These are phyloP conservation scores for Halcyon senegalensis DNA, from an alignment of 2,113 vertebrate species.

Conservation along the genomic window DNA sequence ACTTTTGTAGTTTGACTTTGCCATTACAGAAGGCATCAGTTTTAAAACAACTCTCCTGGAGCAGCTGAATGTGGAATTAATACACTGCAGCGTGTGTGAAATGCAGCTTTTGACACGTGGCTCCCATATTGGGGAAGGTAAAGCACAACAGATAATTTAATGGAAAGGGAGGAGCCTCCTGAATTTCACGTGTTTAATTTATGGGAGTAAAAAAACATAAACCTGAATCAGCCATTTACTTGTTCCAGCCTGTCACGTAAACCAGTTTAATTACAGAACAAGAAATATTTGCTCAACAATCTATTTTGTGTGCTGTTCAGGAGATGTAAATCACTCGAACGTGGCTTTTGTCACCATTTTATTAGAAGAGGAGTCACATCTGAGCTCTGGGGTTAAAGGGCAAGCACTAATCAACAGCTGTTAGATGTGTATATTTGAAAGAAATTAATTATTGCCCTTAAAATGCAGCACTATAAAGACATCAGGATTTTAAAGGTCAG, in stretches of 20 bases:
- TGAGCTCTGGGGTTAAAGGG: neutral
- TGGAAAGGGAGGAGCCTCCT: neutral
- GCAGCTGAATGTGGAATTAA: neutral
- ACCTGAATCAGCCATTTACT: neutral
- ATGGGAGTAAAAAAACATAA: neutral
- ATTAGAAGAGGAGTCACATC: neutral
- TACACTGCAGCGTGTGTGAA: neutral
- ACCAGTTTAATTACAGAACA: neutral
- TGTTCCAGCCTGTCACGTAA: neutral
- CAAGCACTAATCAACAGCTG: neutral
- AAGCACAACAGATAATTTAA: neutral
- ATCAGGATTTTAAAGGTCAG: neutral
- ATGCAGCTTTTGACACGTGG: neutral
- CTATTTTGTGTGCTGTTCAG: neutral
- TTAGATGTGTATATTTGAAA: neutral
- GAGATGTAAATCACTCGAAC: neutral
- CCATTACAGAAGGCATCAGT: neutral
- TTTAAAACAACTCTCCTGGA: neutral
- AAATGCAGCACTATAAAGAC: rapidly evolving
- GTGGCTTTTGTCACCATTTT: neutral
- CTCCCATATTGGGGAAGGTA: neutral
- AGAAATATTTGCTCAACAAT: neutral
- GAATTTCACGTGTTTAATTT: neutral
- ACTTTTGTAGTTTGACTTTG: neutral
- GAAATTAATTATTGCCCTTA: neutral